Percentiles rank a stretch among this genome's conserved stretches.
Conservation (phyloP, 2,888 invertebrate genomes). For the Heliothis peltigera region DNA sequence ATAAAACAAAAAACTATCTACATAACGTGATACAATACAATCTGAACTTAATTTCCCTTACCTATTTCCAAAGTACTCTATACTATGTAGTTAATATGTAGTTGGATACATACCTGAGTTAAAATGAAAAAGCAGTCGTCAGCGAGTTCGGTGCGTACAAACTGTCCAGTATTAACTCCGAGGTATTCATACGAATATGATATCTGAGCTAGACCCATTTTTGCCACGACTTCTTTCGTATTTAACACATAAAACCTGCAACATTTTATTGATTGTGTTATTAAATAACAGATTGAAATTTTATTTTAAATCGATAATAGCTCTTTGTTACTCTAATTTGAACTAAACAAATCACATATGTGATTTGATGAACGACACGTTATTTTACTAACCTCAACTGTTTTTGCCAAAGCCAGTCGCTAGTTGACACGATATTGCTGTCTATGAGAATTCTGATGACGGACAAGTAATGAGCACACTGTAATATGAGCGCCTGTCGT, state of each 20-base stretch:
- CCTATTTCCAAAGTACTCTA: no score
- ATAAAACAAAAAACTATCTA: neutral
- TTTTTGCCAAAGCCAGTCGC: constrained; percentile 98
- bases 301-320: no score
- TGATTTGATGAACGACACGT: constrained; percentile 16
- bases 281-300: neutral
- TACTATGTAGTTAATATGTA: no score
- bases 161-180: constrained; percentile 97
- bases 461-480: constrained; percentile 97
- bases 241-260: constrained; percentile 92
- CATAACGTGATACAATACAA: no score
- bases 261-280: neutral
- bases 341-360: no score
- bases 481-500: constrained; percentile 97
- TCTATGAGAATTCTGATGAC: constrained; percentile 94
- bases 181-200: constrained; percentile 99
- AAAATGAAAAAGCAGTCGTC: constrained; percentile 99
- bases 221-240: constrained; percentile 92
- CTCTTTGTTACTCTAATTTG: no score
- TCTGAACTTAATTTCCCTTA: no score
- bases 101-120: constrained; percentile 92
- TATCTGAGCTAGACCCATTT: constrained; percentile 98
- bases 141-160: constrained; percentile 98
- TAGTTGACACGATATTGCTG: constrained; percentile 91
- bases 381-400: constrained; percentile 93